phyloP scores from a whole-genome alignment of 2,113 vertebrate species.

The Numenius arquata region DNA sequence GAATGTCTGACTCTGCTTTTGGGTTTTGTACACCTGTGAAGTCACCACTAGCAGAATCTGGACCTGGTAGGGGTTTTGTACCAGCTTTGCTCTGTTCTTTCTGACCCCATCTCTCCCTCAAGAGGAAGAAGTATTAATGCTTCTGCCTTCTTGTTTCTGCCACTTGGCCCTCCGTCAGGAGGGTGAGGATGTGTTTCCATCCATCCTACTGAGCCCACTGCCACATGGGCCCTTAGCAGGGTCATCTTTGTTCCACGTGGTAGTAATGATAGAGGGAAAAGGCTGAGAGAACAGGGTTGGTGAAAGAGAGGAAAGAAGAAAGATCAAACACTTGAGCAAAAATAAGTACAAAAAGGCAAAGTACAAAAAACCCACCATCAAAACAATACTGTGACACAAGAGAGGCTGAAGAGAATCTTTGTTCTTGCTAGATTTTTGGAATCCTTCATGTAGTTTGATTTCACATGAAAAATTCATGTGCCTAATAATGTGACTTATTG shows the following conservation, averaged over 20 bases:
- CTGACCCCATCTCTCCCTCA: not conserved
- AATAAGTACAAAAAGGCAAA: not conserved
- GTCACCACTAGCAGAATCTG: not conserved
- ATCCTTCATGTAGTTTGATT: not conserved
- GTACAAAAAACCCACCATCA: not conserved
- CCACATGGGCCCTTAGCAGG: not conserved
- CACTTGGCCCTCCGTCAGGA: not conserved
- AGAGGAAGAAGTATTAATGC: not conserved
- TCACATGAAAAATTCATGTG: not conserved
- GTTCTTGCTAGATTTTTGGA: not conserved
- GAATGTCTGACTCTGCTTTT: not conserved
- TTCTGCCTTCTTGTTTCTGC: not conserved
- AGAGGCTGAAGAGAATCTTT: not conserved
- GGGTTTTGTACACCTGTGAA: not conserved
- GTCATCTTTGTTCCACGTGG: not conserved
- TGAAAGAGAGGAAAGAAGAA: not conserved
- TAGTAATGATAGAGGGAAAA: not conserved
- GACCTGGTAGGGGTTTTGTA: not conserved
- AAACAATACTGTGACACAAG: not conserved
- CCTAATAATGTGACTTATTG: not conserved
- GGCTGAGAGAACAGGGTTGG: not conserved
- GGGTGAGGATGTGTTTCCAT: not conserved
- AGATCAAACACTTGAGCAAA: not conserved
- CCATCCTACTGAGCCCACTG: not conserved
- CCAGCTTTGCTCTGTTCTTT: not conserved